phyloP scores from a whole-genome alignment of 2,797 vertebrate genomes.

The Cirrhinus mrigala region DNA sequence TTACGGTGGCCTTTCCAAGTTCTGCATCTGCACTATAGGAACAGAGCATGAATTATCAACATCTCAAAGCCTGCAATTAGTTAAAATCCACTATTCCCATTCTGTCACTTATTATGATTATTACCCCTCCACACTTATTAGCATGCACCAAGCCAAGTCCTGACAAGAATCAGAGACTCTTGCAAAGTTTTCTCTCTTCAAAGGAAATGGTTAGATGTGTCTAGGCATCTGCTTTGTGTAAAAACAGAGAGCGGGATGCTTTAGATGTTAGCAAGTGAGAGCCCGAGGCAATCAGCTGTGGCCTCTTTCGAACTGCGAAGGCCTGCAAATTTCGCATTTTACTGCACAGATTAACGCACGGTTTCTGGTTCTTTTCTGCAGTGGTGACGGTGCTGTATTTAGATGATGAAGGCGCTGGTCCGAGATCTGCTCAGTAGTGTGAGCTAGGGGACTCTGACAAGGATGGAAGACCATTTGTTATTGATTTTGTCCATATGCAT shows the following conservation, averaged over 20 bases:
- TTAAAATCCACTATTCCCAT: slow-evolving; percentile 56
- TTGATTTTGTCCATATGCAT: slow-evolving; percentile 39
- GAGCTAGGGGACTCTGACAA: neutral
- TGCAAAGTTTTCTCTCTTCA: slow-evolving; percentile 46
- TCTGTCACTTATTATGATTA: slow-evolving; percentile 68
- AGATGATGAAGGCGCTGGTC: slow-evolving; percentile 19
- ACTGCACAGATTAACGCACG: slow-evolving; percentile 5
- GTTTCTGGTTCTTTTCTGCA: slow-evolving; percentile 23
- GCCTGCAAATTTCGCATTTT: neutral
- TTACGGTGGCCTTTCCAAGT: slow-evolving; percentile 53
- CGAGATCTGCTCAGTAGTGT: neutral
- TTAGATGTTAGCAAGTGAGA: slow-evolving; percentile 35
- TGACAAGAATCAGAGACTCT: slow-evolving; percentile 60
- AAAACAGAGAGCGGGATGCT: slow-evolving; percentile 33
- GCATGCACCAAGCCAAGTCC: slow-evolving; percentile 57
- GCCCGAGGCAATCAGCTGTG: slow-evolving; percentile 36
- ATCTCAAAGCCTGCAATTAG: slow-evolving; percentile 64
- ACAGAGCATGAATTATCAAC: slow-evolving; percentile 49
- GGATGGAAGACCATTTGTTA: slow-evolving; percentile 13
- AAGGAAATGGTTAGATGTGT: slow-evolving; percentile 32
- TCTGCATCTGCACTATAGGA: slow-evolving; percentile 43
- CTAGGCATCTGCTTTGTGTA: slow-evolving; percentile 51
- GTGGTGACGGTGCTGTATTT: slow-evolving; percentile 5
- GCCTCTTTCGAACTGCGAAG: slow-evolving; percentile 26
- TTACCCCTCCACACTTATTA: slow-evolving; percentile 65